Evolutionary conservation across 2,113 vertebrate species (phyloP), one percentile per base, ranked within the genome.

Genomic region (Synodontis membranacea): DNA sequence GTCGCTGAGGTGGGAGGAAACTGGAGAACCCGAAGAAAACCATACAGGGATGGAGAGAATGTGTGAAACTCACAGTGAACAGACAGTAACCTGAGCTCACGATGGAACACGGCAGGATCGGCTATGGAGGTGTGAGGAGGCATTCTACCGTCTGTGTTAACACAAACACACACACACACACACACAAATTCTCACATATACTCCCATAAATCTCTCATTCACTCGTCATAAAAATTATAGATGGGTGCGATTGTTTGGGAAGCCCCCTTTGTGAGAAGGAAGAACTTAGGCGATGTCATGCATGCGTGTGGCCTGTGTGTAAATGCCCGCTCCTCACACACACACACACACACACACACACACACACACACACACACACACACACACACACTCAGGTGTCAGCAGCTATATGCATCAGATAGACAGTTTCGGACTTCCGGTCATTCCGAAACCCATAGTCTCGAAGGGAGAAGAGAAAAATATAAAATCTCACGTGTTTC

Each of bases 311-410:
- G 83, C 37, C 39, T 84, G 83, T 34, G 52, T 84, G 83, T 75
- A 84, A 31, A 37, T 54, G 25, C 28, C 52, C 25, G 4, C 52
- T 76, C 11, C 52, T 23, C 54, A 58, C 28, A 44, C 52, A 82
- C 52, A 37, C 54, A 58, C 28, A 44, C 52, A 82, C 50, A 42
- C 42, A 68, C 42, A 21, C 17, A 39, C 80, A 64, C 56, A 82
- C 82, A 50, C n/a, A 70, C 64, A 37, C 66, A 28, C 46, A 50
- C 64, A 72, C 80, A 60, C 70, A 25, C 70, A 70, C 56, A 42
- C 72, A 79, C 56, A 42, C 84, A 52, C 58, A 42, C 60, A 28
- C 64, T 44, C 86, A 84, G 83, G 81, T 91, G 92, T 91, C 89
- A 80, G 52, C 48, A 56, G 78, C 78, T 56, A 21, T 23, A 80